phyloP scores from a whole-genome alignment of 2,113 vertebrate species.

The Dasyprocta punctata region DNA sequence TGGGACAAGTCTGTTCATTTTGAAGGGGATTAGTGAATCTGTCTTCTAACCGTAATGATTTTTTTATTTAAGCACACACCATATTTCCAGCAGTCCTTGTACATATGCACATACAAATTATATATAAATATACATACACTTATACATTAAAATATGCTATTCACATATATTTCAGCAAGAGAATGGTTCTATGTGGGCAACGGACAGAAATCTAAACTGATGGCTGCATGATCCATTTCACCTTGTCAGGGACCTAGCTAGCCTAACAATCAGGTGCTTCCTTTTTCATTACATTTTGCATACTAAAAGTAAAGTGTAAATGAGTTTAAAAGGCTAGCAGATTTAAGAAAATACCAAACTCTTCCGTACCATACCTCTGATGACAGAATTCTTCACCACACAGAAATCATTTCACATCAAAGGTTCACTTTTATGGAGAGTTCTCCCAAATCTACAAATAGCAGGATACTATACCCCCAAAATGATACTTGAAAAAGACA shows the following conservation, averaged over 20 bases:
- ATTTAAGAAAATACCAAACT: not conserved
- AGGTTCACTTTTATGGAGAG: not conserved
- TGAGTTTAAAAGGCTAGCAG: not conserved
- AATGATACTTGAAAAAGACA: not conserved
- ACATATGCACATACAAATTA: not conserved
- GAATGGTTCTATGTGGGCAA: not conserved
- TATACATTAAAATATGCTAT: not conserved
- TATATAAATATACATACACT: not conserved
- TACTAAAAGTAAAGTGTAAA: slow-evolving; percentile 47
- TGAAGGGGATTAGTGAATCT: not conserved
- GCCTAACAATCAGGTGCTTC: not conserved
- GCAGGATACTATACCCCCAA: not conserved
- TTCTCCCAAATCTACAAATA: slow-evolving; percentile 1
- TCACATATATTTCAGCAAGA: not conserved
- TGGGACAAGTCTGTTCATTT: not conserved
- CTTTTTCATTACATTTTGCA: not conserved
- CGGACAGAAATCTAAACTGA: not conserved
- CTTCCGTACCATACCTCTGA: not conserved
- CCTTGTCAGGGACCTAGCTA: not conserved
- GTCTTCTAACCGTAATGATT: not conserved
- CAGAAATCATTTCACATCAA: not conserved
- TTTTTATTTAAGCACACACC: not conserved
- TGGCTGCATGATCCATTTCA: not conserved
- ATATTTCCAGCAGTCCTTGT: not conserved
- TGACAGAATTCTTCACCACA: slow-evolving; percentile 29